phyloP scores from a whole-genome alignment of 2,113 vertebrate genomes.

The Paralichthys olivaceus region DNA sequence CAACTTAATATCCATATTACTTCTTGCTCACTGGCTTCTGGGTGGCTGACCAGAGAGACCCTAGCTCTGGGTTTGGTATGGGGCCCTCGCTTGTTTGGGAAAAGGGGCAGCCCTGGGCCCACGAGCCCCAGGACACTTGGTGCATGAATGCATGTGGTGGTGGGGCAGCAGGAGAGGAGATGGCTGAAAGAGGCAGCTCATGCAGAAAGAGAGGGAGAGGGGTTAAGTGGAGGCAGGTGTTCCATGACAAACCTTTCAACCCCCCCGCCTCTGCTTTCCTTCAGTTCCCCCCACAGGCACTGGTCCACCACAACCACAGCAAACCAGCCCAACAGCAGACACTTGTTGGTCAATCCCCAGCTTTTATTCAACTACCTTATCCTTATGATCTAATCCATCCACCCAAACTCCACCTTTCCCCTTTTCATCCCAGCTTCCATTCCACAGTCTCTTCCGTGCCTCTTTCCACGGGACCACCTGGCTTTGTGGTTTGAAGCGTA shows the following conservation, averaged over 20 bases:
- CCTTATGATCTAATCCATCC: conserved; percentile 64
- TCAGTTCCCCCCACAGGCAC: conserved; percentile 15
- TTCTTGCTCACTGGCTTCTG: too few relatives aligned
- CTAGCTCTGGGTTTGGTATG: conserved; percentile 46
- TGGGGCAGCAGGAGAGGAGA: conserved; percentile 67
- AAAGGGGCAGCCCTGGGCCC: conserved; percentile 69
- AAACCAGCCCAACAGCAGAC: conserved; percentile 59
- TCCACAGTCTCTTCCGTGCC: conserved; percentile 40
- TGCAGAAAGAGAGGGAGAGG: conserved; percentile 85
- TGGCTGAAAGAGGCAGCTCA: conserved; percentile 84
- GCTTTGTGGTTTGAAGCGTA: conserved; percentile 66
- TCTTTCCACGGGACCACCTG: conserved; percentile 74
- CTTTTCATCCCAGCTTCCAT: conserved; percentile 59
- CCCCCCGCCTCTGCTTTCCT: conserved; percentile 55
- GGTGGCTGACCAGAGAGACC: conserved; percentile 18
- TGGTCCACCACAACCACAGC: conserved; percentile 37
- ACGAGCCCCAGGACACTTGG: conserved; percentile 69
- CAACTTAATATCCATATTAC: too few relatives aligned
- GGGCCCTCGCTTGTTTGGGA: conserved; percentile 67
- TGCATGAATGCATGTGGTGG: conserved; percentile 71
- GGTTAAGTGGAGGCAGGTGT: conserved; percentile 87
- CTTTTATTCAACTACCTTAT: conserved; percentile 62
- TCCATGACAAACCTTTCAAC: conserved; percentile 75
- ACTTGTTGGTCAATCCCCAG: conserved; percentile 62
- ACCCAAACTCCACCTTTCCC: conserved; percentile 56